Evolutionary conservation across 2,113 vertebrate genomes (phyloP), one percentile per base, ranked within the genome.

Genomic region (Clarias gariepinus): DNA sequence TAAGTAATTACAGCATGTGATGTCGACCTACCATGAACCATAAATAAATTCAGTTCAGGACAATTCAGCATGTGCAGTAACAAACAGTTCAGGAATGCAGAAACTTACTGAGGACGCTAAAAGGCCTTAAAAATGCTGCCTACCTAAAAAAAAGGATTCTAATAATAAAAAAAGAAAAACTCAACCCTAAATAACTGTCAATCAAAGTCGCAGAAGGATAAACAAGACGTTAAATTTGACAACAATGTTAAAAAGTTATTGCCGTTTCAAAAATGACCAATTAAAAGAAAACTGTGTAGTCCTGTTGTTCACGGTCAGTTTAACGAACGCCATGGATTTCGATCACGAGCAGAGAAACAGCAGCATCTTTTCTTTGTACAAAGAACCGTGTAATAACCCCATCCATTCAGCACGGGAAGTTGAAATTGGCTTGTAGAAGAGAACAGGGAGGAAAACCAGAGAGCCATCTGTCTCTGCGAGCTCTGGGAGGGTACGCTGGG

Each of bases 381-480:
- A n/a, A 18, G 64, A 64, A 85, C 47, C 82, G 52, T 85, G 82
- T 55, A 83, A 47, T 79, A 71, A 53, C 81, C 66, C 91, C 90
- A 92, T 92, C 92, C 88, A 86, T 91, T 90, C 87, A 89, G 90
- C 88, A 88, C 85, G 18, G 88, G 86, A 77, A 82, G 80, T 90
- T 92, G 92, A 92, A 93, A 93, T 92, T 84, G 82, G 91, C 76
- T 81, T 88, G 85, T 85, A 61, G 64, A 76, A 47, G 64, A 81
- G 78, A 23, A 85, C 82, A 83, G 41, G 69, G 90, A 73, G 86
- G 87, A 89, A 87, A 7, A 87, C 88, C 91, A 63, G 85, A 89
- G 85, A 68, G 90, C 93, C 94, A 94, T 95, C 94, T 94, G 94
- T 93, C 91, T 93, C 87, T 90, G 87, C 80, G 89, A 90, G 86